A percentile compares a stretch with the other conserved stretches of the same genome.
Evolutionary conservation across 2,888 invertebrate genomes (phyloP).

Genomic region (Drosophila kanekoi): DNA sequence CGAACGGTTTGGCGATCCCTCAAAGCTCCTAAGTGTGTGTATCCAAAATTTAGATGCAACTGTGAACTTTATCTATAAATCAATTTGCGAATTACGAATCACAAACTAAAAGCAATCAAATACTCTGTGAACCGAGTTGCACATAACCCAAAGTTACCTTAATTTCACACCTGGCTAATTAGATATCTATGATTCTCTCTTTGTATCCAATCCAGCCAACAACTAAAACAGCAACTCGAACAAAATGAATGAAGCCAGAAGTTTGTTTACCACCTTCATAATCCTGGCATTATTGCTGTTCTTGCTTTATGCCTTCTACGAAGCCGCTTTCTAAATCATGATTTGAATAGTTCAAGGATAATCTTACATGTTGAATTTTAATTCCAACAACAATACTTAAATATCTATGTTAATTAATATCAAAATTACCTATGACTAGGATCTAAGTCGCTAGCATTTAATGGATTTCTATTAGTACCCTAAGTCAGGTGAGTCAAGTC

Average conservation of each 20-base stretch:
- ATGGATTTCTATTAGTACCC: constrained; percentile 78
- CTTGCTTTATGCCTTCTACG: constrained; percentile 89
- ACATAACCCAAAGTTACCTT: neutral
- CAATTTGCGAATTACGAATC: neutral
- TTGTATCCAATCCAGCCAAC: constrained; percentile 43
- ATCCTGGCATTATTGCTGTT: constrained; percentile 89
- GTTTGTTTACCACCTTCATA: constrained; percentile 89
- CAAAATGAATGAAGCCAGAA: constrained; percentile 87
- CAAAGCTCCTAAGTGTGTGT: constrained; percentile 53
- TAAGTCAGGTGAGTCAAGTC: constrained; percentile 79
- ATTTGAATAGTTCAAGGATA: constrained; percentile 67
- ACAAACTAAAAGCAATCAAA: neutral
- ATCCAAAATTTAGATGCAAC: neutral
- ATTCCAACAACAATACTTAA: constrained; percentile 60
- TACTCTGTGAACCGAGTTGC: too few relatives aligned
- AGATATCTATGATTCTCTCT: constrained; percentile 25
- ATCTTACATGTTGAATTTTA: constrained; percentile 73
- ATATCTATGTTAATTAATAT: constrained; percentile 19
- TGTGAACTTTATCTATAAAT: neutral
- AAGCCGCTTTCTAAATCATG: constrained; percentile 85
- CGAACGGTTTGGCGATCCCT: constrained; percentile 79
- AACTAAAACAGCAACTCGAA: constrained; percentile 49
- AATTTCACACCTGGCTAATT: constrained; percentile 7
- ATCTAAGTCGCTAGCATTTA: constrained; percentile 80
- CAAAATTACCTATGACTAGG: constrained; percentile 54